Conservation (phyloP, 2,888 invertebrate genomes). For the Orthosia gracilis region DNA sequence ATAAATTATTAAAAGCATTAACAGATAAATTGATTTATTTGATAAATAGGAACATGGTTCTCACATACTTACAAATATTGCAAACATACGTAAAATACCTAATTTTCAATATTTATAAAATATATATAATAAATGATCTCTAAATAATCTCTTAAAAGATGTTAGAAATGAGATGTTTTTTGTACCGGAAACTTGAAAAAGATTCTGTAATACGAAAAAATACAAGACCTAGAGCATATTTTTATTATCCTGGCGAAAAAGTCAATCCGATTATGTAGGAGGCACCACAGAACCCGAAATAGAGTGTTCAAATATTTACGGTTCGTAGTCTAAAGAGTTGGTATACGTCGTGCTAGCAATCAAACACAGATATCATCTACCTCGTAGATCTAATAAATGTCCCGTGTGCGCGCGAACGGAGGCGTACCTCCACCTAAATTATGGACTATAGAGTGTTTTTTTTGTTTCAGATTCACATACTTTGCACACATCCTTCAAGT, state of each 20-base stretch:
- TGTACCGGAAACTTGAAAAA: not conserved
- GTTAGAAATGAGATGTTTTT: not conserved
- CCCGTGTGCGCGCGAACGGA: conserved; percentile 75
- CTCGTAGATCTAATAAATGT: conserved; percentile 77
- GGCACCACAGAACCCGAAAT: conserved; percentile 15
- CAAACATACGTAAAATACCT: too few species aligned
- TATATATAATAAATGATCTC: too few species aligned
- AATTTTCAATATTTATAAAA: too few species aligned
- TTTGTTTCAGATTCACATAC: conserved; percentile 65
- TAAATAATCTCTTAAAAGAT: conserved; percentile 4
- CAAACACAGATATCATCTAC: conserved; percentile 77
- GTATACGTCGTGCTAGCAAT: conserved; percentile 69
- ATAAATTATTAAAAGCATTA: too few species aligned
- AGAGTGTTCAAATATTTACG: conserved; percentile 41
- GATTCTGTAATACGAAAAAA: not conserved
- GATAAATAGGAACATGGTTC: too few species aligned
- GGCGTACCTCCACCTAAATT: conserved; percentile 77
- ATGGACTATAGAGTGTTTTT: conserved; percentile 74
- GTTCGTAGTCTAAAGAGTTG: conserved; percentile 52
- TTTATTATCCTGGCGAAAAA: not conserved
- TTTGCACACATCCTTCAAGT: conserved; percentile 22
- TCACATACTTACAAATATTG: too few species aligned
- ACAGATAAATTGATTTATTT: too few species aligned
- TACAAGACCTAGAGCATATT: not conserved
- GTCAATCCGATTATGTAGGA: conserved; percentile 1